A percentile compares a stretch with the other conserved stretches of the same genome.
These are phyloP conservation scores for Stichopus chloronotus DNA, from an alignment of 35 echinoderm and acorn worm species.

Conservation along the genomic window DNA sequence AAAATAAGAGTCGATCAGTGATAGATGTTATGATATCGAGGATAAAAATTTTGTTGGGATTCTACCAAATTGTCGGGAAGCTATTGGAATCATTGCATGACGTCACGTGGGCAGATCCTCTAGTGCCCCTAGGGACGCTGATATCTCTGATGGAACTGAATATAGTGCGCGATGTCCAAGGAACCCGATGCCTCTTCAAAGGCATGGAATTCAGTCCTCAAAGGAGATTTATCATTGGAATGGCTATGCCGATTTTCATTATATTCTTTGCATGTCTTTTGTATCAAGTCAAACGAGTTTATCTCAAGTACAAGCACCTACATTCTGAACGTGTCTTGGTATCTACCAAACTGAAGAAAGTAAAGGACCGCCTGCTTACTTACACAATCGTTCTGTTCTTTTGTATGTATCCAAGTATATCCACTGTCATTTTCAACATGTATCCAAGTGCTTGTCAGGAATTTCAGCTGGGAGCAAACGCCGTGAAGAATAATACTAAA, in stretches of 20 bases:
- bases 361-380: background rate
- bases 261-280: background rate
- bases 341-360: conserved; percentile 5
- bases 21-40: conserved; percentile 29
- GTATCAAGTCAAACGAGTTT: background rate
- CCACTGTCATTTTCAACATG: conserved; percentile 39
- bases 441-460: conserved; percentile 25
- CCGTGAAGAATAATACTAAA: conserved; percentile 10
- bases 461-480: conserved; percentile 3
- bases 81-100: conserved; percentile 9
- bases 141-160: conserved; percentile 32
- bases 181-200: background rate
- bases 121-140: background rate
- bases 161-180: background rate
- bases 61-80: conserved; percentile 36
- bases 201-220: background rate
- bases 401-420: conserved; percentile 18
- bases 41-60: conserved; percentile 36
- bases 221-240: conserved; percentile 14
- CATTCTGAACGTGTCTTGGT: background rate
- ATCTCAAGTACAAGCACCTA: background rate
- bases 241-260: conserved; percentile 5
- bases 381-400: background rate
- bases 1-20: background rate
- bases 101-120: background rate